Evolutionary conservation across 1,140 invertebrate species (phyloP).

Genomic region (Drosophila eugracilis): DNA sequence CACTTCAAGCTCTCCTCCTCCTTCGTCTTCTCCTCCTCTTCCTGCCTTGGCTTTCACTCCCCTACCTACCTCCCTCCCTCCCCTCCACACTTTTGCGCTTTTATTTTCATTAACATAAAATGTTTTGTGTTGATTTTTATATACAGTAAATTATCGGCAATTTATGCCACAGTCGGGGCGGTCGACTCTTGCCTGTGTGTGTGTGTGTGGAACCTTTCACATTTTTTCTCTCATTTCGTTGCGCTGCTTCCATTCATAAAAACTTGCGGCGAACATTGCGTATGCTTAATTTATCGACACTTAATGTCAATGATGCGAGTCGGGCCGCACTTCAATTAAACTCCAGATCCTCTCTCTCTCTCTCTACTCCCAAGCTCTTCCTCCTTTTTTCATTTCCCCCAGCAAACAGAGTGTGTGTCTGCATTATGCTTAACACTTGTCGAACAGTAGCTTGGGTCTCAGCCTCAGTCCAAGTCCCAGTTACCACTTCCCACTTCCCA

Average conservation of each 20-base stretch:
- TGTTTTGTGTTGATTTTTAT: constrained; percentile 84
- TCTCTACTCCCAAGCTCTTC: neutral
- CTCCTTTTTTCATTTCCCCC: neutral
- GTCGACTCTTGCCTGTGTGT: constrained; percentile 14
- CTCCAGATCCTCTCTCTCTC: neutral
- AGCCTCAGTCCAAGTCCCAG: constrained; percentile 9
- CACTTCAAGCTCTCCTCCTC: constrained; percentile 21
- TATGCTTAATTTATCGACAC: constrained; percentile 83
- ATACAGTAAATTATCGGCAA: constrained; percentile 74
- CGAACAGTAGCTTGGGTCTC: constrained; percentile 56
- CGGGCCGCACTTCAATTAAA: constrained; percentile 79
- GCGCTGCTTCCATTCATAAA: constrained; percentile 65
- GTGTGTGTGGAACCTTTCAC: constrained; percentile 68
- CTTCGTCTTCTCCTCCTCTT: too few relatives aligned
- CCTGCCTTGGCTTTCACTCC: constrained; percentile 68
- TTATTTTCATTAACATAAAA: constrained; percentile 83
- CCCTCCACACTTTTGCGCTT: too few relatives aligned
- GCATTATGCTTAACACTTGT: constrained; percentile 83
- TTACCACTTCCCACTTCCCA: neutral
- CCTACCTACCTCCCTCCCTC: too few relatives aligned
- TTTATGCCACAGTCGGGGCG: constrained; percentile 59
- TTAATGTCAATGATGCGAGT: constrained; percentile 80
- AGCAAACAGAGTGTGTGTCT: constrained; percentile 47
- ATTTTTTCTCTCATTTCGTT: constrained; percentile 42
- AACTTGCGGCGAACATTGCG: constrained; percentile 57